A percentile compares a stretch with the other conserved stretches of the same genome.
Evolutionary conservation across 2,888 invertebrate genomes (phyloP).

Genomic region (Clunio marinus): DNA sequence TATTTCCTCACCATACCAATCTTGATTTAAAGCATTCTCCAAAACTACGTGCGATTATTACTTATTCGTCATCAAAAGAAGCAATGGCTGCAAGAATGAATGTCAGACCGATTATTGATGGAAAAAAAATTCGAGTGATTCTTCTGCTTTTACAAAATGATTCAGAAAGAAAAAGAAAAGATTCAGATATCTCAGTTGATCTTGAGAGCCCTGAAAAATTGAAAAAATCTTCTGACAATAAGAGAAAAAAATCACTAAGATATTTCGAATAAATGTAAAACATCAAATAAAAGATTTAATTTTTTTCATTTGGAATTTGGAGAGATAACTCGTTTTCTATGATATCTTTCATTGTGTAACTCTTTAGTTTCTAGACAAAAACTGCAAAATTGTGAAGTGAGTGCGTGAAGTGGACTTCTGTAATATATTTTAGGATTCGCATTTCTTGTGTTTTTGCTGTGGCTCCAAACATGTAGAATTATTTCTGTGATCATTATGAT

Average conservation of each 20-base stretch:
- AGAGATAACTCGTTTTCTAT: background rate
- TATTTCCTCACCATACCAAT: conserved; percentile 7
- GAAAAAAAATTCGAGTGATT: conserved; percentile 31
- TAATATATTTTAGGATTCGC: conserved; percentile 59
- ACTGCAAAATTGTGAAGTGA: conserved; percentile 66
- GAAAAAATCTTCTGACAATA: background rate
- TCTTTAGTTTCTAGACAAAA: conserved; percentile 56
- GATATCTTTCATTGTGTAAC: conserved; percentile 43
- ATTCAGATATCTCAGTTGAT: background rate
- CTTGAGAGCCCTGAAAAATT: background rate
- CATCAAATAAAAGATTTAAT: background rate
- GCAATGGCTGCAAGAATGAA: conserved; percentile 15
- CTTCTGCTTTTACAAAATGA: background rate
- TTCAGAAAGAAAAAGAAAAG: background rate
- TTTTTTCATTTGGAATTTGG: conserved; percentile 5
- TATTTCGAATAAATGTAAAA: background rate
- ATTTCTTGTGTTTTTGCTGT: conserved; percentile 61
- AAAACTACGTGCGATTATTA: conserved; percentile 11
- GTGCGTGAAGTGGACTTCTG: conserved; percentile 65
- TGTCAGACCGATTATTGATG: background rate
- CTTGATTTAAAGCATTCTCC: conserved; percentile 1
- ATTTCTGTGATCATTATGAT: conserved; percentile 58
- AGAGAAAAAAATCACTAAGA: background rate
- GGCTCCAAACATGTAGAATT: conserved; percentile 63
- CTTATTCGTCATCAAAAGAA: conserved; percentile 37